Evolutionary conservation across 2,113 vertebrate species (phyloP).

Genomic region (Phyllostomus discolor): DNA sequence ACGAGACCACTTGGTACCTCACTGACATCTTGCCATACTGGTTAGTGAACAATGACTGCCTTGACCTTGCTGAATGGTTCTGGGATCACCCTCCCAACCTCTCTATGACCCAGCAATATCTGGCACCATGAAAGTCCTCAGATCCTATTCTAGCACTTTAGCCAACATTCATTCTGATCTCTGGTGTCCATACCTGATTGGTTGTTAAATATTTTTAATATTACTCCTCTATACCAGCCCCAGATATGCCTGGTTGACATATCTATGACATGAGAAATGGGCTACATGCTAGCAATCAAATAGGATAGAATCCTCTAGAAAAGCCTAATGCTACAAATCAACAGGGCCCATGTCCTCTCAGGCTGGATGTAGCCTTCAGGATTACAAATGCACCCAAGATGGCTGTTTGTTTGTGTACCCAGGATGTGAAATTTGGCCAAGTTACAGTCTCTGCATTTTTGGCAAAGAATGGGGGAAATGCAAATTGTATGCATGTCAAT

Average conservation of each 20-base stretch:
- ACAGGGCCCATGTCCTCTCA: neutral
- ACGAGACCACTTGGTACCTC: neutral
- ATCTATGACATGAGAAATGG: neutral
- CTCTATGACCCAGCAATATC: neutral
- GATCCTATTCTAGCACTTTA: too few relatives aligned
- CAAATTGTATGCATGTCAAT: neutral
- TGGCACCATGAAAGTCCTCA: neutral
- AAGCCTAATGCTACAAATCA: neutral
- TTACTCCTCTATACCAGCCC: neutral
- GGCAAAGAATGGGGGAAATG: slow-evolving; percentile 6
- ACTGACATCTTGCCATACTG: neutral
- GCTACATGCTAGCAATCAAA: neutral
- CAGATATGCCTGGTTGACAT: too few relatives aligned
- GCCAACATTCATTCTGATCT: neutral
- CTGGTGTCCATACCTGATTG: neutral
- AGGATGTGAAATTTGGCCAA: neutral
- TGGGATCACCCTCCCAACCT: neutral
- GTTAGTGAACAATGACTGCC: neutral
- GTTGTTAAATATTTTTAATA: neutral
- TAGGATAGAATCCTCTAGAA: neutral
- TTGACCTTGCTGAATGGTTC: neutral
- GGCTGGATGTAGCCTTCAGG: neutral
- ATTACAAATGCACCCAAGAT: neutral
- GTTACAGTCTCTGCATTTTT: slow-evolving; percentile 25
- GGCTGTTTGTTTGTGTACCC: neutral